phyloP scores from a whole-genome alignment of 23 tunicate genomes.

The Ascidia mentula region DNA sequence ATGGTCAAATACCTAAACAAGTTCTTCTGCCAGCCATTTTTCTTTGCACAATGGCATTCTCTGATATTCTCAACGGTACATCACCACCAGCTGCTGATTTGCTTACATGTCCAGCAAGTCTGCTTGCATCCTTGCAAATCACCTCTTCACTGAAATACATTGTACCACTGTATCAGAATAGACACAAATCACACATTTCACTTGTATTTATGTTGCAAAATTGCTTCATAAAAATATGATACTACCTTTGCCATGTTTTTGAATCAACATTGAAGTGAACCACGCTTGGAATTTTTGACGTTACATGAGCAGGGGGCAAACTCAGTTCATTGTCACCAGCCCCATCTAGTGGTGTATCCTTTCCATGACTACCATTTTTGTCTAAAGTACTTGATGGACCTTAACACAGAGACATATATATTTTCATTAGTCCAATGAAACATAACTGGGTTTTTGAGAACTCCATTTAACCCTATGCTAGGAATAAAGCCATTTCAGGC shows the following conservation, averaged over 20 bases:
- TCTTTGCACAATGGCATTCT: neutral
- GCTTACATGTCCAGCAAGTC: neutral
- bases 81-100: neutral
- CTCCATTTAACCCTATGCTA: too few relatives aligned
- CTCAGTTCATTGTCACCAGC: neutral
- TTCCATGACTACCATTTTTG: too few relatives aligned
- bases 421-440: too few relatives aligned
- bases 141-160: neutral
- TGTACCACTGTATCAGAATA: neutral
- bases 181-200: neutral
- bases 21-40: neutral
- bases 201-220: neutral
- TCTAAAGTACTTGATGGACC: too few relatives aligned
- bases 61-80: neutral
- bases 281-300: slow-evolving; percentile 30
- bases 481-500: too few relatives aligned
- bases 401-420: too few relatives aligned
- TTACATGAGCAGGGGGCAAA: slow-evolving; percentile 22
- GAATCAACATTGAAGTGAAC: slow-evolving; percentile 23
- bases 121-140: neutral
- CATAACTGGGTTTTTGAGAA: too few relatives aligned
- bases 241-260: slow-evolving; percentile 26
- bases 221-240: neutral
- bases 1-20: too few relatives aligned
- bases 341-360: too few relatives aligned